These are phyloP conservation scores for Saguinus imperator DNA, from an alignment of 2,113 vertebrate genomes.

Conservation along the genomic window DNA sequence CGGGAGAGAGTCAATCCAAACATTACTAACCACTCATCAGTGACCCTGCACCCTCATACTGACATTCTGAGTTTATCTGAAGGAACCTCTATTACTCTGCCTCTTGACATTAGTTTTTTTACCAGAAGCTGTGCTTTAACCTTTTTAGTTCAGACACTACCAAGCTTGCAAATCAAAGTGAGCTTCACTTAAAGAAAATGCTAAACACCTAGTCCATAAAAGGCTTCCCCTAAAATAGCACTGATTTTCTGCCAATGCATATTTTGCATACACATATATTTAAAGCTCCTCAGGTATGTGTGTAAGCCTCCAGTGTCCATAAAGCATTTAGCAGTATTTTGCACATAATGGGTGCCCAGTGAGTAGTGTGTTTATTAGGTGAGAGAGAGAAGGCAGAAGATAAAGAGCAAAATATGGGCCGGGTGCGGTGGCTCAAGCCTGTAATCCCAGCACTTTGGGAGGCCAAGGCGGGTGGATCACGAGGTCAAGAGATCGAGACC, in stretches of 20 bases:
- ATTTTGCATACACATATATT: constrained; percentile 34
- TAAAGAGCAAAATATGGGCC: neutral
- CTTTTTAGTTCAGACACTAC: neutral
- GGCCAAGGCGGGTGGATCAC: too few species aligned
- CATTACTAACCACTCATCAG: neutral
- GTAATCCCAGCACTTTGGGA: too few species aligned
- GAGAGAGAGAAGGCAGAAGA: neutral
- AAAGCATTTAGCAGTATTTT: neutral
- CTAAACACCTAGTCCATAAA: constrained; percentile 16
- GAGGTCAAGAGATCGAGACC: too few species aligned
- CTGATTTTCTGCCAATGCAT: neutral
- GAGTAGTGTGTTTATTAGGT: neutral
- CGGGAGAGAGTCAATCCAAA: neutral
- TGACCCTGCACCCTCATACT: neutral
- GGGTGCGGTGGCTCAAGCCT: too few species aligned
- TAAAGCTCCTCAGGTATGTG: neutral
- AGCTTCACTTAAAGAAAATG: neutral
- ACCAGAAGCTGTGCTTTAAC: neutral
- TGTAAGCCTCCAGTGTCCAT: neutral
- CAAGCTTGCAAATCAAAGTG: constrained; percentile 39
- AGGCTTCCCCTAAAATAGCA: constrained; percentile 15
- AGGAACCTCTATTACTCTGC: neutral
- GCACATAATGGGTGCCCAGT: neutral
- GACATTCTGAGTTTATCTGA: neutral
- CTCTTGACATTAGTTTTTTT: neutral